Conservation (phyloP, 2,888 invertebrate genomes). For the Dione juno region DNA sequence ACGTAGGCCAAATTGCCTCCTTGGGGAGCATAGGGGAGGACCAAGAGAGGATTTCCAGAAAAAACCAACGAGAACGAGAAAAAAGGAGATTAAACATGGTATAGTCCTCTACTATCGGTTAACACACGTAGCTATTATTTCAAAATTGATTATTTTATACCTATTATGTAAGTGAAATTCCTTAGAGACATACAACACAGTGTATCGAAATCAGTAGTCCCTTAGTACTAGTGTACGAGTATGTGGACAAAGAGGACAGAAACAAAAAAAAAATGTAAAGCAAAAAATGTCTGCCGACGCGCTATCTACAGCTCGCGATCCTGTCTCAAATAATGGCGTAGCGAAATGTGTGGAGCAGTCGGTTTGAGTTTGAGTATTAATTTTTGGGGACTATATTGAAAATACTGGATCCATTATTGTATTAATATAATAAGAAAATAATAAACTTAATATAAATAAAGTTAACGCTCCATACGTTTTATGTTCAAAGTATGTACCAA, state of each 20-base stretch:
- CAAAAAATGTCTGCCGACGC: slow-evolving; percentile 76
- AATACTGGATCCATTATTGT: too few relatives aligned
- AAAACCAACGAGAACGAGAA: too few relatives aligned
- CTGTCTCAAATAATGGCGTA: slow-evolving; percentile 70
- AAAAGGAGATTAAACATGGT: too few relatives aligned
- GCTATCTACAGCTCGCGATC: slow-evolving; percentile 78
- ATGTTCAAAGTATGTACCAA: neutral
- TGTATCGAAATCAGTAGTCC: slow-evolving; percentile 52
- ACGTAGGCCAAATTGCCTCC: too few relatives aligned
- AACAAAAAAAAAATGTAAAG: slow-evolving; percentile 64
- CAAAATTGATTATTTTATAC: neutral
- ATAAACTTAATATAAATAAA: too few relatives aligned
- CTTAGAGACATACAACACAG: slow-evolving; percentile 42
- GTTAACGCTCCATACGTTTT: too few relatives aligned
- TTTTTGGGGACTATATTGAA: neutral
- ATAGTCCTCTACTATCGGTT: too few relatives aligned
- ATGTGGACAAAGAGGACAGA: slow-evolving; percentile 66
- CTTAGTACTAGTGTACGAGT: slow-evolving; percentile 62
- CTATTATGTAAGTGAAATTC: slow-evolving; percentile 33
- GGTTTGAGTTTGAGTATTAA: neutral
- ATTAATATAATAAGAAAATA: too few relatives aligned
- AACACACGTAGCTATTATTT: too few relatives aligned
- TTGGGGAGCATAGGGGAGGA: too few relatives aligned
- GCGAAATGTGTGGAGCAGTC: slow-evolving; percentile 52
- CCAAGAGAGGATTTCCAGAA: too few relatives aligned